Base-by-base conservation (phyloP, 1,140 invertebrate genomes). In the Dendroctonus ponderosae region DNA sequence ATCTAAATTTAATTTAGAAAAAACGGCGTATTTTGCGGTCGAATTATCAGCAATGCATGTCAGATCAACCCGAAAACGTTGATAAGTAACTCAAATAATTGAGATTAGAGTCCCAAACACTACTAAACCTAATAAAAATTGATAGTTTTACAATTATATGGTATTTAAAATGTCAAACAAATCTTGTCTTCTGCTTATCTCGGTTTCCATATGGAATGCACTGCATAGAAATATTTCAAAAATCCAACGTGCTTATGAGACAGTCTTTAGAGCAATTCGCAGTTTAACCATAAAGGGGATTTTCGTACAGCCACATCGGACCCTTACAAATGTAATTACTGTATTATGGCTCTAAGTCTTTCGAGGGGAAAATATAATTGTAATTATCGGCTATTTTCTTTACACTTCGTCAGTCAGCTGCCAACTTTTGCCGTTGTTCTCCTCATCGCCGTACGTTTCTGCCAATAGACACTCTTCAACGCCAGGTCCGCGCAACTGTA, bases 401-500 rank as follows among this genome's bases (percentile, higher is more conserved):
- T 26, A 26, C 26, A 46, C 54, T n/a, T 81, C 78, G 77, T 78
- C 79, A 79, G 26, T 73, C 75, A 40, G 80, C 79, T 43, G 80
- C 78, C 9, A 86, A 72, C 77, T 78, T 70, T 80, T 81, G 5
- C 82, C 82, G 2, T 80, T 79, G 57, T 80, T 77, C 39, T 79
- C 78, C 6, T 73, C 69, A 53, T 81, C 77, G 0, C 84, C 85
- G 68, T 84, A 85, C 0, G 70, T 54, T 57, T 75, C 76, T n/a
- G 72, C 68, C 14, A 78, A 74, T 41, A 75, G 69, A 11, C 76
- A 76, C 9, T 70, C 70, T 46, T 72, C 75, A 5, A 80, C 75
- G 72, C 58, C 80, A 75, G 83, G 82, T 5, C 85, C 86, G 66
- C 81, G 79, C 6, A 88, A 76, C 43, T 86, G 80, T 5, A 92